These are phyloP conservation scores for Aelia acuminata DNA, from an alignment of 2,888 invertebrate species.

Conservation along the genomic window DNA sequence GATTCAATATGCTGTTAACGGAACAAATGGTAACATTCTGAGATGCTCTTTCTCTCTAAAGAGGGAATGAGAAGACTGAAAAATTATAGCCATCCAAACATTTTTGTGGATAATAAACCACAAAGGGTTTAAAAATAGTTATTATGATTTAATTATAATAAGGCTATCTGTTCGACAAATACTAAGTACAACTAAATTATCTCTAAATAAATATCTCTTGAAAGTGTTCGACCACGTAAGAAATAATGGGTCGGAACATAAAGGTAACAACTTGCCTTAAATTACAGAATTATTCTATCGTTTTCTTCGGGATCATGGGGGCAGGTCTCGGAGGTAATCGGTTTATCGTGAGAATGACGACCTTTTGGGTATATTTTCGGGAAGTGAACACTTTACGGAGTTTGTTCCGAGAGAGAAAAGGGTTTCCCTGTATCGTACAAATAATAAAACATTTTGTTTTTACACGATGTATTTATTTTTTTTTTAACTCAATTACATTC, in stretches of 20 bases:
- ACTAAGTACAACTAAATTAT: not conserved
- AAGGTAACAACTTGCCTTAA: not conserved
- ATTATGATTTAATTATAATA: not conserved
- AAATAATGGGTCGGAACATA: constrained; percentile 1
- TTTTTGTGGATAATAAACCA: not conserved
- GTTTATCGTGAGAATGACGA: constrained; percentile 15
- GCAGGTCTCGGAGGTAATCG: not conserved
- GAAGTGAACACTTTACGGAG: not conserved
- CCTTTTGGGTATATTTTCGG: constrained; percentile 3
- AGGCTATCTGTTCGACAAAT: not conserved
- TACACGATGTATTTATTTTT: too few relatives aligned
- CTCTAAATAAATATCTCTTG: not conserved
- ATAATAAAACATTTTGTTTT: too few relatives aligned
- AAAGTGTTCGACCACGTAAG: not conserved
- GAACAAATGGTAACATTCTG: not conserved
- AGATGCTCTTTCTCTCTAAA: not conserved
- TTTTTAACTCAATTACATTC: too few relatives aligned
- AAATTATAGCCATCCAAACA: not conserved
- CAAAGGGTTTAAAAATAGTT: constrained; percentile 15
- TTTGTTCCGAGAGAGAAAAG: not conserved
- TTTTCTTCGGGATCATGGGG: not conserved
- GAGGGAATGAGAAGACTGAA: not conserved
- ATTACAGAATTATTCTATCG: not conserved
- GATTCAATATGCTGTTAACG: too few relatives aligned
- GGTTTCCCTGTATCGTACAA: not conserved